Conservation (phyloP, 2,113 vertebrate genomes). For the Cyprinus carpio region DNA sequence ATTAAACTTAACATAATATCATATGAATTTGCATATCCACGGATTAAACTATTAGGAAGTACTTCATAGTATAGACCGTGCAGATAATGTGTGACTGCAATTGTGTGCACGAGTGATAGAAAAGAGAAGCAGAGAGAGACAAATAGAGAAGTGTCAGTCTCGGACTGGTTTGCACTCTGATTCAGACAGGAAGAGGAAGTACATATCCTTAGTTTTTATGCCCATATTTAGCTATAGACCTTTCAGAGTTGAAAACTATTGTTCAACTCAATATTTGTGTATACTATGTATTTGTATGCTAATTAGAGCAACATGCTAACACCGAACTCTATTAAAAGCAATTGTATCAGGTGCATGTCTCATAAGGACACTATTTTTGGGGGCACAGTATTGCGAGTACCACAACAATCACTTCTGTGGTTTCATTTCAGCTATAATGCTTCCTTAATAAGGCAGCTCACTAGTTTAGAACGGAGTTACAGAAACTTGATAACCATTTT, state of each 20-base stretch:
- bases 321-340: not conserved
- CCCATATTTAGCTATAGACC: not conserved
- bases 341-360: too few relatives aligned
- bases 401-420: not conserved
- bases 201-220: not conserved
- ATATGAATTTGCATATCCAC: not conserved
- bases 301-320: not conserved
- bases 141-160: conserved; percentile 59
- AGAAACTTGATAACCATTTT: not conserved
- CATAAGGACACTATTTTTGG: not conserved
- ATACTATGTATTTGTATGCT: not conserved
- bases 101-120: conserved; percentile 8
- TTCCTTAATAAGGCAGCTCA: not conserved
- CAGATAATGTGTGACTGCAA: not conserved
- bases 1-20: too few relatives aligned
- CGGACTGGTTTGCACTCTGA: conserved; percentile 5
- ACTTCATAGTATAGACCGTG: not conserved
- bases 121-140: conserved; percentile 47
- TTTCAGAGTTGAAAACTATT: not conserved
- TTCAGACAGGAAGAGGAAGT: conserved; percentile 57
- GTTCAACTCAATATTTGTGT: not conserved
- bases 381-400: not conserved
- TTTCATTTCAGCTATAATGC: not conserved
- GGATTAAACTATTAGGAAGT: not conserved
- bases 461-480: not conserved